Conservation (phyloP, 2,113 vertebrate genomes). For the Dinomys branickii region DNA sequence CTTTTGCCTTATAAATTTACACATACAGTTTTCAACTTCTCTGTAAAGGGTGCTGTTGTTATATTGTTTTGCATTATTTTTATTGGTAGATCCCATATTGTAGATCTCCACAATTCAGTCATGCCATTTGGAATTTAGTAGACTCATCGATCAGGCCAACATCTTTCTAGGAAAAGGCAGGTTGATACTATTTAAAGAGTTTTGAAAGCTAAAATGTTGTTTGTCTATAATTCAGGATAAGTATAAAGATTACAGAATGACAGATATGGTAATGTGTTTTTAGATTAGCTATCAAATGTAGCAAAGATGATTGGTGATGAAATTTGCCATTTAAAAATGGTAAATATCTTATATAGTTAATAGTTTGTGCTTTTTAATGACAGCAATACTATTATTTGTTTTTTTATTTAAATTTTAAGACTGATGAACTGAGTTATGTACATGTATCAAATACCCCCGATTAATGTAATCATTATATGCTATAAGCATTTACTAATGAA, state of each 20-base stretch:
- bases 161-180: neutral
- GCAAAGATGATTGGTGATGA: neutral
- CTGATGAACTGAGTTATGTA: neutral
- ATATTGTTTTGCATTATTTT: neutral
- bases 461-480: neutral
- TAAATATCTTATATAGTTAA: neutral
- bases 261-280: neutral
- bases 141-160: slow-evolving; percentile 20
- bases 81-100: neutral
- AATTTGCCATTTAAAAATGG: neutral
- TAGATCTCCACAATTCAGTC: neutral
- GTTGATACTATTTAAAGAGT: neutral
- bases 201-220: slow-evolving; percentile 10
- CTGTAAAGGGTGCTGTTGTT: neutral
- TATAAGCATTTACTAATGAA: neutral
- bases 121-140: neutral
- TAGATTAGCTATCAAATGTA: neutral
- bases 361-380: neutral
- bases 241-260: slow-evolving; percentile 26
- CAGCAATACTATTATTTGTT: neutral
- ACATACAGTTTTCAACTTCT: neutral
- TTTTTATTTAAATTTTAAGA: neutral
- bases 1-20: neutral
- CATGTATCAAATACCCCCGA: neutral
- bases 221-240: slow-evolving; percentile 18